A percentile compares a stretch with the other conserved stretches of the same genome.
Evolutionary conservation across 2,113 vertebrate genomes (phyloP).

Genomic region (Haemorhous mexicanus): DNA sequence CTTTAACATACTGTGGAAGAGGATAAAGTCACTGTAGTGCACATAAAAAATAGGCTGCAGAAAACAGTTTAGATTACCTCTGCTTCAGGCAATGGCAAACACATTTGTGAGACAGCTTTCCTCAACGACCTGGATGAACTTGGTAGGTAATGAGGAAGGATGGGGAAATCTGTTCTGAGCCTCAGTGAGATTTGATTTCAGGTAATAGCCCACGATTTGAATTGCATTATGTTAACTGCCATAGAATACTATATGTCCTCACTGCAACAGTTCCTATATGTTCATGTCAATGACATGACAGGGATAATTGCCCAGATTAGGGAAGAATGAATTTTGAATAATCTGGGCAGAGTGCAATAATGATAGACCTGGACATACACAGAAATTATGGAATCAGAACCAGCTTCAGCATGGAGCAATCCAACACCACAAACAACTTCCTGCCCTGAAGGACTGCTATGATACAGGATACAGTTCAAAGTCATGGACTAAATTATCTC

Average conservation of each 20-base stretch:
- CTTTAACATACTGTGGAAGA: neutral
- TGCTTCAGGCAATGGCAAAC: neutral
- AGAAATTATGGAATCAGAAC: neutral
- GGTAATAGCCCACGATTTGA: neutral
- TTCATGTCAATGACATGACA: neutral
- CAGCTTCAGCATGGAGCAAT: neutral
- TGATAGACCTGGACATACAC: neutral
- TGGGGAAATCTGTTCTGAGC: neutral
- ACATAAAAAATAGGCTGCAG: neutral
- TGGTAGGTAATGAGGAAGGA: neutral
- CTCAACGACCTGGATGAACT: neutral
- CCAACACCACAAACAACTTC: neutral
- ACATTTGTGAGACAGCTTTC: neutral
- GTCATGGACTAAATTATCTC: neutral
- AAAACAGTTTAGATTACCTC: neutral
- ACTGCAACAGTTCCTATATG: neutral
- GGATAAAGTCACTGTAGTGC: neutral
- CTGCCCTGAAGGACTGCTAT: neutral
- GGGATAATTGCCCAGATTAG: neutral
- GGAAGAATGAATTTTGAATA: neutral
- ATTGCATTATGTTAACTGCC: neutral
- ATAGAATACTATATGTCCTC: neutral
- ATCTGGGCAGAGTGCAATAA: neutral
- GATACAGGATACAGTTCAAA: neutral
- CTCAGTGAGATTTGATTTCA: neutral